Percentiles rank a stretch among this genome's conserved stretches.
Conservation (phyloP, 2,888 invertebrate genomes). For the Acanthoscelides obtectus region DNA sequence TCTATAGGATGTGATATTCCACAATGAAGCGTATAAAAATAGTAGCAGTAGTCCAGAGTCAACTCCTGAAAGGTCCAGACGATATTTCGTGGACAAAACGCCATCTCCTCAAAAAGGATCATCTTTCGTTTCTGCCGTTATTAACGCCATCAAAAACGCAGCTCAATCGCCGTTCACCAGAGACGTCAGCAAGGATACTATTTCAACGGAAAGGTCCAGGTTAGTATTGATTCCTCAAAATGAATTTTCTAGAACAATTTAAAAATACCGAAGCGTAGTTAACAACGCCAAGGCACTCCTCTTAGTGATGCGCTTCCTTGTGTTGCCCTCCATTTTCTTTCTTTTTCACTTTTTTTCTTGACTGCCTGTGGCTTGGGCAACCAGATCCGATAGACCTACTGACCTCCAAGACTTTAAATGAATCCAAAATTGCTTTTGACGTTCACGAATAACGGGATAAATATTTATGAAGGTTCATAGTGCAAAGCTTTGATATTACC, state of each 20-base stretch:
- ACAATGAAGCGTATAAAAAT: constrained; percentile 72
- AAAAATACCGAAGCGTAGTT: background rate
- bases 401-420: too few species aligned
- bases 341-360: too few species aligned
- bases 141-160: constrained; percentile 57
- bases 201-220: constrained; percentile 31
- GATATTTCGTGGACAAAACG: constrained; percentile 38
- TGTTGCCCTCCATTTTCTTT: too few species aligned
- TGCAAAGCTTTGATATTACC: too few species aligned
- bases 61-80: constrained; percentile 54
- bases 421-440: too few species aligned
- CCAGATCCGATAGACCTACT: too few species aligned
- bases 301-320: too few species aligned
- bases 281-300: too few species aligned
- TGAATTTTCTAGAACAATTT: constrained; percentile 7
- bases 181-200: constrained; percentile 39
- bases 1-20: constrained; percentile 67
- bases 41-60: constrained; percentile 57
- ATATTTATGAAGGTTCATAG: too few species aligned
- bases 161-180: constrained; percentile 26
- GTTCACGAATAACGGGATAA: too few species aligned
- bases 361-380: too few species aligned
- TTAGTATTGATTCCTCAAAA: constrained; percentile 3
- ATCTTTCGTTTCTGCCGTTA: constrained; percentile 68
- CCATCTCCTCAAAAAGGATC: constrained; percentile 61